Conservation (phyloP, 2,797 vertebrate species). For the Sebastes minor region DNA sequence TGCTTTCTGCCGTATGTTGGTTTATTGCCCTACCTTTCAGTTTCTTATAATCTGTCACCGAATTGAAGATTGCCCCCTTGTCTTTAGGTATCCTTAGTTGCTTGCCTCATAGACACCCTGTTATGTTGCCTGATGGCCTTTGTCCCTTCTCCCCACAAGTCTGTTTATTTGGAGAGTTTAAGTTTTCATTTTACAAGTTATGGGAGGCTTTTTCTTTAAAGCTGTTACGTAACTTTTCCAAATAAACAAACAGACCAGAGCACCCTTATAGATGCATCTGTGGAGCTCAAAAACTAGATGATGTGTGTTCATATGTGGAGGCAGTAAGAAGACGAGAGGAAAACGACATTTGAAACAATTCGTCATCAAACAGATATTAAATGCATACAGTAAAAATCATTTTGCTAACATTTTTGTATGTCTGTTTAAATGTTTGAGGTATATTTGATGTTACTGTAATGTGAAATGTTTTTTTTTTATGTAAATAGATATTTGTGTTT, state of each 20-base stretch:
- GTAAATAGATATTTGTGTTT: background rate
- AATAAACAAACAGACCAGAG: slow-evolving; percentile 63
- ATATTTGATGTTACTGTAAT: background rate
- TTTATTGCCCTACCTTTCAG: slow-evolving; percentile 61
- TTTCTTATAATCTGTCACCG: slow-evolving; percentile 52
- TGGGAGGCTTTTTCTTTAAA: background rate
- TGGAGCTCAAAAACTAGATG: slow-evolving; percentile 13
- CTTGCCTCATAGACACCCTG: slow-evolving; percentile 64
- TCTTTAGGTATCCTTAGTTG: slow-evolving; percentile 61
- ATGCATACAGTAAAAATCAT: background rate
- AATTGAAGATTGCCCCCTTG: slow-evolving; percentile 43
- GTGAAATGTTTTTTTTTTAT: background rate
- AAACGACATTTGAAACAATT: background rate
- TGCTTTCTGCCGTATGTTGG: slow-evolving; percentile 69
- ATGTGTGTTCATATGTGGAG: slow-evolving; percentile 5
- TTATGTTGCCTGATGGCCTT: slow-evolving; percentile 63
- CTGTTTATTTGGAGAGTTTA: slow-evolving; percentile 75
- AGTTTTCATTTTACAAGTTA: slow-evolving; percentile 26
- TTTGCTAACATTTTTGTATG: background rate
- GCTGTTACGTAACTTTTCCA: slow-evolving; percentile 45
- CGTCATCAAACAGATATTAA: background rate
- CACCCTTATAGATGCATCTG: slow-evolving; percentile 9
- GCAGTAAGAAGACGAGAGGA: slow-evolving; percentile 1
- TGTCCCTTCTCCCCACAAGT: slow-evolving; percentile 54
- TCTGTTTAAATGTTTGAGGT: background rate